Conservation (phyloP, 2,888 invertebrate genomes). For the Brachyopa scutellaris region DNA sequence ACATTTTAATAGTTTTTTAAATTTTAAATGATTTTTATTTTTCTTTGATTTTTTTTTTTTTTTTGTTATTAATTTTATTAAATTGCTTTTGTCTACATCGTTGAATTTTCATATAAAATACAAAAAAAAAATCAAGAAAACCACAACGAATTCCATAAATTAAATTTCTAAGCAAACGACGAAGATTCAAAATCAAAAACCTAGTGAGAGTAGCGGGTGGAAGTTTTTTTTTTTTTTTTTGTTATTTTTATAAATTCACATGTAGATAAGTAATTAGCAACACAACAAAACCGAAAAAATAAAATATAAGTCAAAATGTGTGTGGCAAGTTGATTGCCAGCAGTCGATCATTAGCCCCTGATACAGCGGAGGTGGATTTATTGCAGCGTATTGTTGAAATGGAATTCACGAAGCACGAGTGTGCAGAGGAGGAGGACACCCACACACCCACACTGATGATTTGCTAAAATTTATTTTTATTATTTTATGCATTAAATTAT, state of each 20-base stretch:
- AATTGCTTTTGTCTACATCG: no score
- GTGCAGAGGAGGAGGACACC: conserved; percentile 3
- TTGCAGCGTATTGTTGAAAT: conserved; percentile 25
- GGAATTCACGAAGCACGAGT: conserved; percentile 18
- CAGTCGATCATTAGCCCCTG: conserved; percentile 57
- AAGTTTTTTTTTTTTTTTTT: background rate
- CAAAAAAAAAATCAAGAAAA: no score
- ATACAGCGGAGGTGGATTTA: conserved; percentile 54
- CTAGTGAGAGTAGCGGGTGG: no score
- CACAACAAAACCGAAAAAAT: background rate
- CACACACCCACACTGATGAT: conserved; percentile 14
- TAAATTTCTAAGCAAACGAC: background rate
- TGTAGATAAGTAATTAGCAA: conserved; percentile 47
- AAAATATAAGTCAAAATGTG: conserved; percentile 12
- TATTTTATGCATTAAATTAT: conserved; percentile 33
- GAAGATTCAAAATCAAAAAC: no score
- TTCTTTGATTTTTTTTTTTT: no score
- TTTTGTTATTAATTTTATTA: no score
- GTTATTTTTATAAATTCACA: conserved; percentile 50
- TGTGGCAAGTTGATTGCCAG: conserved; percentile 52
- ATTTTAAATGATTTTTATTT: no score
- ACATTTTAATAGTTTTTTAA: no score
- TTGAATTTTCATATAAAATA: no score
- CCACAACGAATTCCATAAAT: no score
- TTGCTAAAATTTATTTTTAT: conserved; percentile 46